phyloP scores from a whole-genome alignment of 2,888 invertebrate genomes.

The Eucera pruinosa region DNA sequence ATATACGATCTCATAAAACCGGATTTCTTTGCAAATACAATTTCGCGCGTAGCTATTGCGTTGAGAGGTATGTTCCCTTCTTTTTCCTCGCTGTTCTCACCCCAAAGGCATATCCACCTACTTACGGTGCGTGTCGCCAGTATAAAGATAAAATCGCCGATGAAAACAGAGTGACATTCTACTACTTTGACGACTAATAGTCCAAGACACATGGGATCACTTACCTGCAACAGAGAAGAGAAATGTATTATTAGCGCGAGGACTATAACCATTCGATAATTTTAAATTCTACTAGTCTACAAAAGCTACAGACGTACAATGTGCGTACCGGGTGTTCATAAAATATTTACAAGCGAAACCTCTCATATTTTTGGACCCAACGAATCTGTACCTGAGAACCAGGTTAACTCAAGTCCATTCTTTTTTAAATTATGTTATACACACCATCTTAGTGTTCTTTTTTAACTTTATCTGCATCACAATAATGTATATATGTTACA shows the following conservation, averaged over 20 bases:
- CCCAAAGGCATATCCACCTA: constrained; percentile 61
- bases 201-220: constrained; percentile 58
- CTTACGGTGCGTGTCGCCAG: constrained; percentile 60
- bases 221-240: constrained; percentile 76
- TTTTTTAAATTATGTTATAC: too few species aligned
- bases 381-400: too few species aligned
- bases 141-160: constrained; percentile 64
- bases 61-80: constrained; percentile 36
- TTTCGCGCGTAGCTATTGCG: constrained; percentile 54
- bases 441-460: too few species aligned
- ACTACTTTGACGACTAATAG: constrained; percentile 58
- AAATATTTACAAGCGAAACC: background rate
- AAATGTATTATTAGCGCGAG: constrained; percentile 63
- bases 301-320: constrained; percentile 10
- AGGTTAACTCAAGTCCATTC: too few species aligned
- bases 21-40: constrained; percentile 56
- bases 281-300: constrained; percentile 35
- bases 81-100: constrained; percentile 31
- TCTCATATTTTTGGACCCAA: too few species aligned
- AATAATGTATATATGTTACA: too few species aligned
- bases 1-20: constrained; percentile 63
- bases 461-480: too few species aligned
- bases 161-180: constrained; percentile 48
- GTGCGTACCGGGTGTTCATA: constrained; percentile 32
- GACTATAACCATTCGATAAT: constrained; percentile 16